Evolutionary conservation across 2,888 invertebrate genomes (phyloP).

Genomic region (Physocephala rufipes): DNA sequence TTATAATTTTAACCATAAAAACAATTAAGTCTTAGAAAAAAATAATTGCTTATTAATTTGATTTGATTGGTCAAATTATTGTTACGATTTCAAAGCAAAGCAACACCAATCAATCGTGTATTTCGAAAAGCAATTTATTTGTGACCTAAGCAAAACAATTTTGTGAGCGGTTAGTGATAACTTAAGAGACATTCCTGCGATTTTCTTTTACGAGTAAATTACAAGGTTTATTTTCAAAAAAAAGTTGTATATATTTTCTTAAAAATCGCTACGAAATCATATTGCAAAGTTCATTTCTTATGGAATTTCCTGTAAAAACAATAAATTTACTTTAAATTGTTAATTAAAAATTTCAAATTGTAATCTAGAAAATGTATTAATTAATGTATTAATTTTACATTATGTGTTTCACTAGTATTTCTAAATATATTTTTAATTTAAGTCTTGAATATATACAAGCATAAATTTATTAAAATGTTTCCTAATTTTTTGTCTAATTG

Average conservation of each 20-base stretch:
- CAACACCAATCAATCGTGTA: background rate
- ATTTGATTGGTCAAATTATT: too few relatives aligned
- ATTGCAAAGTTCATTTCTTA: too few relatives aligned
- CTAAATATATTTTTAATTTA: too few relatives aligned
- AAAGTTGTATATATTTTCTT: too few relatives aligned
- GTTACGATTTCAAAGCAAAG: background rate
- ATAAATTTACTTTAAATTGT: conserved; percentile 4
- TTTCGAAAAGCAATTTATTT: background rate
- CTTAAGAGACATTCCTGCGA: conserved; percentile 46
- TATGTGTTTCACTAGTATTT: too few relatives aligned
- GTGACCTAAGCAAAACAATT: background rate
- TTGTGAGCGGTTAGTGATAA: conserved; percentile 50
- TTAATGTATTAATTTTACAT: too few relatives aligned
- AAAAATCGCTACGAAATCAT: too few relatives aligned
- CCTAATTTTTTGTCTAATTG: too few relatives aligned
- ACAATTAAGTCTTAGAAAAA: conserved; percentile 21
- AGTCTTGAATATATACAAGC: too few relatives aligned
- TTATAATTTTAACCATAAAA: conserved; percentile 2
- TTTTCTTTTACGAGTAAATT: conserved; percentile 13
- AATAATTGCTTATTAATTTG: conserved; percentile 26
- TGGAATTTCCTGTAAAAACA: conserved; percentile 1
- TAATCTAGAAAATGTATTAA: too few relatives aligned
- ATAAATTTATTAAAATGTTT: too few relatives aligned
- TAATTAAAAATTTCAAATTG: background rate
- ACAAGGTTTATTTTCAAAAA: too few relatives aligned